phyloP scores from a whole-genome alignment of 2,113 vertebrate species.

The Amblyopsis rosae region DNA sequence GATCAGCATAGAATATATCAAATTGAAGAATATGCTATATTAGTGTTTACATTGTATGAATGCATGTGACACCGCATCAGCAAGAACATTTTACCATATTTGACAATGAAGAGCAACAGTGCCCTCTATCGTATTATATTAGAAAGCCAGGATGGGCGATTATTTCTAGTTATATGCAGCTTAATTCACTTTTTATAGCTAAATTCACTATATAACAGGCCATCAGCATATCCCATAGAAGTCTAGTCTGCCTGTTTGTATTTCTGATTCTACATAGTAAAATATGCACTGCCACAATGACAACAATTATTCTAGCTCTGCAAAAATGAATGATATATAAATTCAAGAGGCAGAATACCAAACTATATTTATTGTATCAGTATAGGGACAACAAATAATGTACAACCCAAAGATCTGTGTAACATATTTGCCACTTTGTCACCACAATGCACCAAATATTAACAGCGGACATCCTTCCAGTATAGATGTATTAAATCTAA shows the following conservation, averaged over 20 bases:
- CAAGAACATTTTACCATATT: neutral
- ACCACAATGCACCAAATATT: conserved; percentile 19
- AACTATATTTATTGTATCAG: conserved; percentile 81
- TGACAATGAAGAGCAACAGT: neutral
- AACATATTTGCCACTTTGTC: conserved; percentile 20
- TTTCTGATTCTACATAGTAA: neutral
- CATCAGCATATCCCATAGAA: too few relatives aligned
- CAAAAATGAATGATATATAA: conserved; percentile 15
- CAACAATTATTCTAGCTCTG: neutral
- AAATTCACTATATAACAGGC: too few relatives aligned
- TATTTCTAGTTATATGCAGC: too few relatives aligned
- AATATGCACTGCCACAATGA: neutral
- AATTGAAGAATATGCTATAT: conserved; percentile 31
- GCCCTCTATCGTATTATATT: conserved; percentile 43
- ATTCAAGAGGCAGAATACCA: conserved; percentile 64
- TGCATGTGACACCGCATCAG: neutral
- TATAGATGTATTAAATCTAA: neutral
- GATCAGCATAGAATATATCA: conserved; percentile 12
- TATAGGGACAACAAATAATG: conserved; percentile 72
- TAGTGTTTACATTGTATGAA: neutral
- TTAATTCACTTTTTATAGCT: neutral
- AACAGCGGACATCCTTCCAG: neutral
- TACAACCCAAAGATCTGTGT: conserved; percentile 42
- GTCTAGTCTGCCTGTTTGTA: too few relatives aligned
- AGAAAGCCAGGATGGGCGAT: neutral